These are phyloP conservation scores for Apis laboriosa DNA, from an alignment of 1,140 invertebrate genomes.

Conservation along the genomic window DNA sequence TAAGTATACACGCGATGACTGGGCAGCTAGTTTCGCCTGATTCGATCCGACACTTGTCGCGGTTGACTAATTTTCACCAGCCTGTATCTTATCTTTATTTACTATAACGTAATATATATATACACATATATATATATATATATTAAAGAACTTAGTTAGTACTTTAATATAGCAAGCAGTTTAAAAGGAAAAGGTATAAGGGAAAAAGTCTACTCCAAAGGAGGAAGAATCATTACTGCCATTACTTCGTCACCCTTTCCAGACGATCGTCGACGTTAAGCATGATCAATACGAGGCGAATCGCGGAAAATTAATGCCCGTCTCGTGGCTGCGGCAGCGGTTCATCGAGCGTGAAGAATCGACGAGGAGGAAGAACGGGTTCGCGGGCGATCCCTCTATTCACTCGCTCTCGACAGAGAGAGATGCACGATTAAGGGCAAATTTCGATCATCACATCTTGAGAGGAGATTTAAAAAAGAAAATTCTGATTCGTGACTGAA, in stretches of 20 bases:
- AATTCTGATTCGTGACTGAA: too few species aligned
- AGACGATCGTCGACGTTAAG: constrained; percentile 4
- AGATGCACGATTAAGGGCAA: not conserved
- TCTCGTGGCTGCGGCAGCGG: constrained; percentile 39
- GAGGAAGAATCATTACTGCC: constrained; percentile 1
- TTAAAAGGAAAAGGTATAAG: not conserved
- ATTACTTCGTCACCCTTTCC: not conserved
- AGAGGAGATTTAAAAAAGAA: too few species aligned
- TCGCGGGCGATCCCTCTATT: not conserved
- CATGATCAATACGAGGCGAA: constrained; percentile 21
- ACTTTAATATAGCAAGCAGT: too few species aligned
- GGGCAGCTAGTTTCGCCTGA: too few species aligned
- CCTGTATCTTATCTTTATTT: too few species aligned
- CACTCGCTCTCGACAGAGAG: not conserved
- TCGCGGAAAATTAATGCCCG: constrained; percentile 42
- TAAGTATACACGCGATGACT: too few species aligned
- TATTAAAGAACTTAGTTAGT: too few species aligned
- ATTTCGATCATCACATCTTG: too few species aligned
- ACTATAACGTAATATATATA: too few species aligned
- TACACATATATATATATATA: too few species aligned
- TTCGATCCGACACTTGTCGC: too few species aligned
- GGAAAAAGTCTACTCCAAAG: not conserved
- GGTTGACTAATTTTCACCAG: too few species aligned
- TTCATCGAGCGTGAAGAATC: constrained; percentile 55
- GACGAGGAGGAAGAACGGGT: constrained; percentile 21